These are phyloP conservation scores for Andricus grossulariae DNA, from an alignment of 1,140 invertebrate species.

Conservation along the genomic window DNA sequence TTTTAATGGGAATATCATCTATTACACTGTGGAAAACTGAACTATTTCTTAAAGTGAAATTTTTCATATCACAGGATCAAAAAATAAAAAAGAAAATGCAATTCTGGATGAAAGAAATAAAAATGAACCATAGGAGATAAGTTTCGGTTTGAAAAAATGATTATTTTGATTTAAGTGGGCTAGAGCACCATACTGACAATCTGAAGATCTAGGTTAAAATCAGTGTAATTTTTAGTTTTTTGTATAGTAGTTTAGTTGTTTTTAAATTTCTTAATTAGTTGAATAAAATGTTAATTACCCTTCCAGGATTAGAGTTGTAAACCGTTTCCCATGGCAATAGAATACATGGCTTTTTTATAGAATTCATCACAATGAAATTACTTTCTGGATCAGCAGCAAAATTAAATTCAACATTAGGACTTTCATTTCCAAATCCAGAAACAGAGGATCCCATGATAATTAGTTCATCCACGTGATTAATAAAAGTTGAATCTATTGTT, in stretches of 20 bases:
- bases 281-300: slow-evolving; percentile 53
- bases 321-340: slow-evolving; percentile 76
- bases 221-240: too few species aligned
- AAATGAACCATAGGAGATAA: too few species aligned
- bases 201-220: too few species aligned
- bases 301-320: slow-evolving; percentile 46
- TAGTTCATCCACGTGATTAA: slow-evolving; percentile 74
- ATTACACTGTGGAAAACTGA: too few species aligned
- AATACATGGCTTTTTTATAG: slow-evolving; percentile 53
- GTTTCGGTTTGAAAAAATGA: too few species aligned
- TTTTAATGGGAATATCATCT: too few species aligned
- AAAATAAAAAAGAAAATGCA: too few species aligned
- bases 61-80: too few species aligned
- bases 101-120: too few species aligned
- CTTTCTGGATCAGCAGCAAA: slow-evolving; percentile 81
- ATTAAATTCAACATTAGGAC: slow-evolving; percentile 80
- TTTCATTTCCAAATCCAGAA: slow-evolving; percentile 75
- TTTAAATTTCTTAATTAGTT: neutral
- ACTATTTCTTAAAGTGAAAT: too few species aligned
- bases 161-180: too few species aligned
- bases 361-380: slow-evolving; percentile 77
- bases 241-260: neutral
- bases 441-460: slow-evolving; percentile 80
- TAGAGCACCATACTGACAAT: too few species aligned
- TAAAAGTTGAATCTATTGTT: slow-evolving; percentile 76